Base-by-base conservation (phyloP, 1,140 invertebrate species). In the Chlorops oryzae region DNA sequence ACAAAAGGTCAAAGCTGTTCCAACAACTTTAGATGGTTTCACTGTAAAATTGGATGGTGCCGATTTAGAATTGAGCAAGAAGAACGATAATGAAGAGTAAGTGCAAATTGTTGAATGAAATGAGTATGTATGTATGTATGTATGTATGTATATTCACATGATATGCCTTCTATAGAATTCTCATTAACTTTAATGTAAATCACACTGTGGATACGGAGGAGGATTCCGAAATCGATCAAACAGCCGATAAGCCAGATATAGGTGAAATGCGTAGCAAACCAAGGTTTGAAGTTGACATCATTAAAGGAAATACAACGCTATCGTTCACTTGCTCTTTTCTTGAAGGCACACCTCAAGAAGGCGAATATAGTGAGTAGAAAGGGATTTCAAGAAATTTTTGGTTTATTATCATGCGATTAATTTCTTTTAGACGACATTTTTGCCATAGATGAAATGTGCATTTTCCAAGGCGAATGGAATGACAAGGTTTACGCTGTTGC, bases 211-310 rank as follows among this genome's bases (percentile, higher is more conserved):
- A 93, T 65, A 77, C 86, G 13, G 86, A 87, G 25, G 67, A 78
- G 7, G 81, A 86, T 55, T 74, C 79, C 1, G 83, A 89, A 54
- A 63, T 83, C 3, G 77, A 84, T 55, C 71, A 75, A 42, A 74
- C 74, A 40, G 77, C 80, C 45, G 81, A 85, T 42, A 85, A 87
- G 68, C 78, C 83, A 37, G 82, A 89, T 20, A 73, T 86, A 49
- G 81, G 81, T 2, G 87, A 92, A 71, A 86, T 94, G 82, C 83
- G 85, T 41, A 91, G 89, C 40, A 90, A 87, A 72, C 92, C 92
- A 0, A 80, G 82, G 52, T 95, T 96, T 71, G 84, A 87, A 63
- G 79, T 96, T 42, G 87, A 93, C 60, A 78, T 94, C 12, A 71
- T 82, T 1, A 80, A 83, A 49, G 86, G 81, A n/a, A 79, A 80